phyloP scores from a whole-genome alignment of 2,113 vertebrate species.

The Urocolius indicus region DNA sequence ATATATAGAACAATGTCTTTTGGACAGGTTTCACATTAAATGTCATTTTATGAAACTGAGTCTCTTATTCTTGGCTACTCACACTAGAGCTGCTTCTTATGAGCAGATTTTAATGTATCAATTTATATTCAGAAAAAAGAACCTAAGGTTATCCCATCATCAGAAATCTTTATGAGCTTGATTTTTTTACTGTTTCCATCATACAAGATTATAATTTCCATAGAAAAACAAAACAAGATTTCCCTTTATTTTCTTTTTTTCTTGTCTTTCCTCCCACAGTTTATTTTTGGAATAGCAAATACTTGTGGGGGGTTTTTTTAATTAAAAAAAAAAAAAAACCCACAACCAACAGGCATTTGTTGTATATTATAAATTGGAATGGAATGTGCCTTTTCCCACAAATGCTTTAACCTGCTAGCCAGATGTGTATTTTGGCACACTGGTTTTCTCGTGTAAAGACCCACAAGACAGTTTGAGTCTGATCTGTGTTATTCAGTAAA shows the following conservation, averaged over 20 bases:
- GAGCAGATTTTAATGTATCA: conserved; percentile 35
- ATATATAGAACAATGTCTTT: not conserved
- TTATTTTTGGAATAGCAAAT: not conserved
- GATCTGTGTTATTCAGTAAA: not conserved
- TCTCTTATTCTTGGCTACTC: conserved; percentile 45
- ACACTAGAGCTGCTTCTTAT: not conserved
- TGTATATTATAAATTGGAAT: not conserved
- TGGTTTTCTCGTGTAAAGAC: not conserved
- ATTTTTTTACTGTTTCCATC: not conserved
- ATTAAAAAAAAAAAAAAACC: not conserved
- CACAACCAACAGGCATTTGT: not conserved
- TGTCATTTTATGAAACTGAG: conserved; percentile 39
- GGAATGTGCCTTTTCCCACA: not conserved
- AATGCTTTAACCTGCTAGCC: not conserved
- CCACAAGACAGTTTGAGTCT: not conserved
- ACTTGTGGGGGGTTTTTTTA: not conserved
- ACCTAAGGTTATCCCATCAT: conserved; percentile 5
- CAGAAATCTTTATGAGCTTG: conserved; percentile 4
- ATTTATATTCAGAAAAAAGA: conserved; percentile 64
- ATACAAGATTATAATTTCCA: not conserved
- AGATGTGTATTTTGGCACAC: conserved; percentile 25
- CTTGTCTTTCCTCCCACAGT: not conserved
- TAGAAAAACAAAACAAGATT: not conserved
- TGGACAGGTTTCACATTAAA: conserved; percentile 17
- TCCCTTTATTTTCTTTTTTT: not conserved